Percentiles rank a stretch among this genome's conserved stretches.
phyloP scores from a whole-genome alignment of 2,797 vertebrate genomes.

The Enteromius treurensis region DNA sequence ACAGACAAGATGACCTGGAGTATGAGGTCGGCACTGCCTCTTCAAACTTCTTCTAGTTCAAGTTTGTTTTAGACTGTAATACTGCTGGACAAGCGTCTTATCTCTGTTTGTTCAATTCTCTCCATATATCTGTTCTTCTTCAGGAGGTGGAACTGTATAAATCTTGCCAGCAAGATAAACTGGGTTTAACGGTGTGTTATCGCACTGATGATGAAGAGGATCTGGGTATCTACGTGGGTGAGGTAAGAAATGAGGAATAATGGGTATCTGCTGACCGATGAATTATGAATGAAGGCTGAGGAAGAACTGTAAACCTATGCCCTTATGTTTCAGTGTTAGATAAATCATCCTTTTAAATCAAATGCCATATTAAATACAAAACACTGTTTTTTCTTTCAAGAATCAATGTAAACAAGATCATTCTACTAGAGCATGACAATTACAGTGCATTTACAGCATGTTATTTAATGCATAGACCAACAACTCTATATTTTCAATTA shows the following conservation, averaged over 20 bases:
- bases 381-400: not conserved
- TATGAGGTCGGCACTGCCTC: conserved; percentile 71
- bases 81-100: not conserved
- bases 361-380: not conserved
- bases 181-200: conserved; percentile 87
- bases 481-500: not conserved
- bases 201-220: conserved; percentile 86
- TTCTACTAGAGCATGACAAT: not conserved
- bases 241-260: conserved; percentile 70
- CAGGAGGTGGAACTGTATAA: conserved; percentile 88
- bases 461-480: not conserved
- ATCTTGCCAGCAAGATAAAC: conserved; percentile 83
- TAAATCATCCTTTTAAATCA: not conserved
- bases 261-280: not conserved
- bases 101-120: conserved; percentile 7
- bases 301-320: conserved; percentile 16
- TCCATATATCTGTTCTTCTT: not conserved
- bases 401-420: not conserved
- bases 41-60: not conserved
- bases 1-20: conserved; percentile 82
- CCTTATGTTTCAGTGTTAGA: not conserved
- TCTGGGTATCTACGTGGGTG: conserved; percentile 85
- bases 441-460: not conserved
- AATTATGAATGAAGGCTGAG: conserved; percentile 20
- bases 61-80: not conserved